These are phyloP conservation scores for Orientallactaga bullata DNA, from an alignment of 2,113 vertebrate species.

Conservation along the genomic window DNA sequence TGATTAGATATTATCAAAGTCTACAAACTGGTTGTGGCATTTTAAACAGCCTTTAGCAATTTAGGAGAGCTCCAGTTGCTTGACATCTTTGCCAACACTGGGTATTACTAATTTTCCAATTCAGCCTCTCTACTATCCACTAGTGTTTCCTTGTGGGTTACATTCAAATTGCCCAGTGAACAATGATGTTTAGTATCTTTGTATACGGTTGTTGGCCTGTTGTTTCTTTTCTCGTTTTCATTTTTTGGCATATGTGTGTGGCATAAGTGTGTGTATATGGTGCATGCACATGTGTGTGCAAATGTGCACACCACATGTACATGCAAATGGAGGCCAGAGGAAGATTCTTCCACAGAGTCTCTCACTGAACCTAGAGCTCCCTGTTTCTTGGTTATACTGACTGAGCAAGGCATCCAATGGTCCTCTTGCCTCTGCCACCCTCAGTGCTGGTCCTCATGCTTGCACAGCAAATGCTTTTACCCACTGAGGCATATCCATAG, in stretches of 20 bases:
- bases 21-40: neutral
- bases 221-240: neutral
- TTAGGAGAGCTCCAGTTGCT: neutral
- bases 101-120: constrained; percentile 14
- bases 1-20: constrained; percentile 12
- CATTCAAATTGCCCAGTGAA: constrained; percentile 16
- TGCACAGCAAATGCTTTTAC: neutral
- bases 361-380: too few species aligned
- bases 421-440: too few species aligned
- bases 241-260: too few species aligned
- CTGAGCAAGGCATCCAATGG: too few species aligned
- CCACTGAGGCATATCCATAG: neutral
- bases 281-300: too few species aligned
- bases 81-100: constrained; percentile 21
- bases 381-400: too few species aligned
- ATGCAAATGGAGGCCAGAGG: too few species aligned
- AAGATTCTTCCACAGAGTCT: too few species aligned
- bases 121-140: neutral
- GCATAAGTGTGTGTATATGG: too few species aligned
- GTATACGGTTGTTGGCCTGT: neutral
- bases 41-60: constrained; percentile 33
- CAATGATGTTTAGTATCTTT: neutral
- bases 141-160: constrained; percentile 18
- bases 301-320: too few species aligned
- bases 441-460: too few species aligned